Evolutionary conservation across 2,888 invertebrate species (phyloP), one percentile per base, ranked within the genome.

Genomic region (Cheilosia grossa): DNA sequence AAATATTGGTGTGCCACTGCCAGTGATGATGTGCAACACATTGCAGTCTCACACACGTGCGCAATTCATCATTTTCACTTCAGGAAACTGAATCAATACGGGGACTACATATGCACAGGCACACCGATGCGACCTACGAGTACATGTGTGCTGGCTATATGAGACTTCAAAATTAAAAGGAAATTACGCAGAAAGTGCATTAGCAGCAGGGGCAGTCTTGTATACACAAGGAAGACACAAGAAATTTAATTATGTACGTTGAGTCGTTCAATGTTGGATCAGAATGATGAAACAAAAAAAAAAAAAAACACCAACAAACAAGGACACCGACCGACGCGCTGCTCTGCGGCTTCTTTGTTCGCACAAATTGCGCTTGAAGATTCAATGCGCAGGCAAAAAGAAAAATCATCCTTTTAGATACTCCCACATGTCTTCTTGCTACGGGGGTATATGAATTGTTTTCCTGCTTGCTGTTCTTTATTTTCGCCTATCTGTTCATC

Each of bases 181-280:
- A 74, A 67, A 79, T 74, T 83, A 83, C 79, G 79, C 83, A 83
- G 74, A 83, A 79, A 83, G 70, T 74, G 80, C 80, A 83, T 83
- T 83, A 83, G 54, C 59, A 70, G 37, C 58, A n/a, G 30, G 63
- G 47, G 47, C 61, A 54, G 61, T 44, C 58, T 53, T 49, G 3
- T 19, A 17, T 15, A 21, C 69, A 70, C 21, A 61, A 77, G 53
- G 59, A 77, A 77, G 69, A 61, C 78, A 58, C 67, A 79, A 83
- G 70, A 70, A 83, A 83, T 83, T 83, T 83, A 83, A 83, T 83
- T 83, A 82, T 73, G 67, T 82, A 82, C 83, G 74, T 80, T 74
- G 74, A 74, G 69, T 73, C 78, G 73, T 77, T 73, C 78, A 66
- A 67, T 67, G 66, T 63, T 63, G 75, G 44, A 61, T 53, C 42